These are phyloP conservation scores for Hypercompe scribonia DNA, from an alignment of 2,888 invertebrate species.

Conservation along the genomic window DNA sequence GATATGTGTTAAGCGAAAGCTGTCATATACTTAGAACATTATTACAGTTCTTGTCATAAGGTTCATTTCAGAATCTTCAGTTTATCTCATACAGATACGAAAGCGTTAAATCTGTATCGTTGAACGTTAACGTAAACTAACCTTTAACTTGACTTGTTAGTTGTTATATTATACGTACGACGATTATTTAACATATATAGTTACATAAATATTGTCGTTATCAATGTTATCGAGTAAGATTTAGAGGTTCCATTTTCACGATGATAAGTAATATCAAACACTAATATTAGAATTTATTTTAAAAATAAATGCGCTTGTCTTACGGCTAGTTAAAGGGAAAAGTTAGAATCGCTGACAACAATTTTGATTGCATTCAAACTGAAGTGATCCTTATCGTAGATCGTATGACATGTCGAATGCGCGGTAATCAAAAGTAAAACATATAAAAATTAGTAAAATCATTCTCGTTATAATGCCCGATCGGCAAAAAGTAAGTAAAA, in stretches of 20 bases:
- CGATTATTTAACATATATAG: slow-evolving; percentile 19
- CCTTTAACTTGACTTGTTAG: slow-evolving; percentile 17
- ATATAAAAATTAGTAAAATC: slow-evolving; percentile 39
- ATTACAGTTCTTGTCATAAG: not conserved
- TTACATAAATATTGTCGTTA: slow-evolving; percentile 51
- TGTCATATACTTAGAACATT: slow-evolving; percentile 16
- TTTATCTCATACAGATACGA: not conserved
- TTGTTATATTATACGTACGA: slow-evolving; percentile 20
- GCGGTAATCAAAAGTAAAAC: slow-evolving; percentile 37
- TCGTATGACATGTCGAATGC: slow-evolving; percentile 39
- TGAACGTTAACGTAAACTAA: not conserved
- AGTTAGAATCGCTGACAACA: slow-evolving; percentile 54
- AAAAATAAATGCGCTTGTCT: slow-evolving; percentile 69
- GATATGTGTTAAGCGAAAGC: slow-evolving; percentile 47
- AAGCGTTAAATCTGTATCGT: not conserved
- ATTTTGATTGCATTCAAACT: slow-evolving; percentile 38
- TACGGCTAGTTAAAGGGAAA: slow-evolving; percentile 68
- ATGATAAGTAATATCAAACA: slow-evolving; percentile 34
- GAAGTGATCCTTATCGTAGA: slow-evolving; percentile 24
- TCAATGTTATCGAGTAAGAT: slow-evolving; percentile 45
- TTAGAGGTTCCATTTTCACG: slow-evolving; percentile 29
- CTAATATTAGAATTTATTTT: slow-evolving; percentile 32
- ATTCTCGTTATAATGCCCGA: slow-evolving; percentile 27
- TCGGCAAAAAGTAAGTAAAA: slow-evolving; percentile 41
- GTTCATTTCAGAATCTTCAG: not conserved